Evolutionary conservation across 2,113 vertebrate genomes (phyloP).

Genomic region (Trachemys scripta): DNA sequence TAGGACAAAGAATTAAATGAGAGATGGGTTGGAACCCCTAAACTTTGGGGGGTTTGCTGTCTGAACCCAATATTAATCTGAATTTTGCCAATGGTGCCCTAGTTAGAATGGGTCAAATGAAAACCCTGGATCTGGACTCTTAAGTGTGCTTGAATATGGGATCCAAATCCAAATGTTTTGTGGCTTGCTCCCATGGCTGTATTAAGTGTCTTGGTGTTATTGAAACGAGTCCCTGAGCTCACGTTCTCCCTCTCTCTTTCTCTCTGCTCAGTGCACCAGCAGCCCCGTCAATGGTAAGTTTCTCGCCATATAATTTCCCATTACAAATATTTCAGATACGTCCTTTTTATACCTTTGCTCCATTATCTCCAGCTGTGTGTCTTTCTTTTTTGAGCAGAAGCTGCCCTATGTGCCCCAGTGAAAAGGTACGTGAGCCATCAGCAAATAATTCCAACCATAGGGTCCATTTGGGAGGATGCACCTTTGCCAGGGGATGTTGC

Average conservation of each 20-base stretch:
- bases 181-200: not conserved
- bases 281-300: slow-evolving; percentile 48
- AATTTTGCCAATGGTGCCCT: not conserved
- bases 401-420: slow-evolving; percentile 33
- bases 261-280: slow-evolving; percentile 9
- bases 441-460: accelerated
- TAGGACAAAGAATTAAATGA: accelerated
- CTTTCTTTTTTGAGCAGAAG: slow-evolving; percentile 24
- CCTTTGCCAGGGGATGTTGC: not conserved
- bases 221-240: accelerated
- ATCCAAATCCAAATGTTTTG: not conserved
- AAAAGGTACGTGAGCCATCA: slow-evolving; percentile 27
- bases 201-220: accelerated
- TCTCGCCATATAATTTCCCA: accelerated
- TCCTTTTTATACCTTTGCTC: not conserved
- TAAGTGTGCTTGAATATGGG: not conserved
- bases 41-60: accelerated
- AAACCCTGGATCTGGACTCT: not conserved
- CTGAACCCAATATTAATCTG: accelerated
- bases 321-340: accelerated
- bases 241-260: not conserved
- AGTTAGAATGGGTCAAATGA: not conserved
- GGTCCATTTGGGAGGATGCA: not conserved
- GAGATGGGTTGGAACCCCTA: not conserved
- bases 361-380: not conserved